These are phyloP conservation scores for Polydrusus tereticollis DNA, from an alignment of 2,888 invertebrate genomes.

Conservation along the genomic window DNA sequence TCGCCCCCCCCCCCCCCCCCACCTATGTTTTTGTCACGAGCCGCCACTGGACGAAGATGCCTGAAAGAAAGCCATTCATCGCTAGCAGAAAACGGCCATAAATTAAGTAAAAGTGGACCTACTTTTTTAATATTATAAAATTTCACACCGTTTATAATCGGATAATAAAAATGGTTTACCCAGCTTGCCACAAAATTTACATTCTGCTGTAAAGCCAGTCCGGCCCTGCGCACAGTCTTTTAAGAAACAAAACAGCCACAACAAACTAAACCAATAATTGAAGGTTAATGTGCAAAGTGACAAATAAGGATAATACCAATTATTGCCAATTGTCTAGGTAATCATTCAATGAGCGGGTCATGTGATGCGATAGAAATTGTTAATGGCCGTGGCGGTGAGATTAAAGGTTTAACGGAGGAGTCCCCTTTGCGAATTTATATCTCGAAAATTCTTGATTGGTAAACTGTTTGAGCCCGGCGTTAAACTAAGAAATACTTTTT, in stretches of 20 bases:
- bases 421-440: conserved; percentile 12
- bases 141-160: too few species aligned
- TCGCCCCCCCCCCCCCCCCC: too few species aligned
- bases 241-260: neutral
- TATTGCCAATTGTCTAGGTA: conserved; percentile 40
- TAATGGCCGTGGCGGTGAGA: conserved; percentile 10
- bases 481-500: neutral
- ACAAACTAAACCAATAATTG: conserved; percentile 24
- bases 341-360: conserved; percentile 32
- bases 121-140: too few species aligned
- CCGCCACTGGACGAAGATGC: too few species aligned
- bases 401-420: neutral
- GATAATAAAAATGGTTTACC: too few species aligned
- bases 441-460: conserved; percentile 9
- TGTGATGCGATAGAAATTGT: conserved; percentile 15
- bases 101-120: too few species aligned
- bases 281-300: conserved; percentile 28
- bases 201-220: neutral
- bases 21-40: too few species aligned
- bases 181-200: too few species aligned
- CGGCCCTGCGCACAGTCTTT: neutral
- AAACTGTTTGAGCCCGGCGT: too few species aligned
- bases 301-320: conserved; percentile 43
- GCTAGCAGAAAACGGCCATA: too few species aligned
- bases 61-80: too few species aligned